These are phyloP conservation scores for Caenorhabditis sp. DNA, from an alignment of 2,888 invertebrate genomes.

Conservation along the genomic window DNA sequence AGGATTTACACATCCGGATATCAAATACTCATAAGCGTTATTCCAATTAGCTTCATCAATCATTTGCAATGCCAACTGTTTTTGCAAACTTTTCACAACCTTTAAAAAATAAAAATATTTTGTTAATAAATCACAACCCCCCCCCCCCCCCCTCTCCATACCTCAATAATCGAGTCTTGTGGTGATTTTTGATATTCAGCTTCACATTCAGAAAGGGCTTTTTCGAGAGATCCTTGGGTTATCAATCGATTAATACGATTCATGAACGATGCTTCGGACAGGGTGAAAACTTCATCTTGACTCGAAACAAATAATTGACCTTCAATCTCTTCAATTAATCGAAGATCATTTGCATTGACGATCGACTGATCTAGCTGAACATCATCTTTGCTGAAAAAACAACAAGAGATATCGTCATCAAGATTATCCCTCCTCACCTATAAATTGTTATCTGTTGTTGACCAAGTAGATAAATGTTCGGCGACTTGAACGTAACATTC, in stretches of 20 bases:
- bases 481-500: not conserved
- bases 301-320: not conserved
- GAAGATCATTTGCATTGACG: not conserved
- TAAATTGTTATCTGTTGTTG: not conserved
- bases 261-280: not conserved
- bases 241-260: slow-evolving; percentile 1
- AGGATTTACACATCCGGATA: not conserved
- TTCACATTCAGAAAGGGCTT: slow-evolving; percentile 3
- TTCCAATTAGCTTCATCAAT: slow-evolving; percentile 5
- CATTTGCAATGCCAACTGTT: slow-evolving; percentile 1
- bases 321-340: not conserved
- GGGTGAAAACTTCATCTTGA: not conserved
- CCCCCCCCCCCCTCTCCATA: too few species aligned
- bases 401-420: not conserved
- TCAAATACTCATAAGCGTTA: slow-evolving; percentile 2
- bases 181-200: slow-evolving; percentile 2
- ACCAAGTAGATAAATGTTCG: slow-evolving; percentile 1
- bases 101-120: not conserved
- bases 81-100: not conserved
- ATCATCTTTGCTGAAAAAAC: slow-evolving; percentile 1
- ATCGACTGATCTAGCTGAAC: not conserved
- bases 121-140: too few species aligned
- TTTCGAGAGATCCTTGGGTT: not conserved
- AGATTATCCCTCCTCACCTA: too few species aligned
- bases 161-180: slow-evolving; percentile 4